Evolutionary conservation across 2,888 invertebrate genomes (phyloP), one percentile per base, ranked within the genome.

Genomic region (Erebia aethiops): DNA sequence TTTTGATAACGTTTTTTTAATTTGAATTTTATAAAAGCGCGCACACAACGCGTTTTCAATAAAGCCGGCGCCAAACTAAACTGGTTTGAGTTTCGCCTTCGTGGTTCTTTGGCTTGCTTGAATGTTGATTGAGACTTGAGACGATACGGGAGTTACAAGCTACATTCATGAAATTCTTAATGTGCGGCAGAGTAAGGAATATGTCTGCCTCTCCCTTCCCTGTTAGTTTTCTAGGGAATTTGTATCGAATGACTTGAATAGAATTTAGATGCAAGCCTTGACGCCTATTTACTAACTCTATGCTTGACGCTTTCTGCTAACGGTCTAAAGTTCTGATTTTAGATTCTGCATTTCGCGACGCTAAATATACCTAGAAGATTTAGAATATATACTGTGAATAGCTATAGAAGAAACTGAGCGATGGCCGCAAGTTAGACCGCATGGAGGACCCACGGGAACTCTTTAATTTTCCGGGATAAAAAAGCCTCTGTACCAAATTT

Each of bases 61-160:
- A 61, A 61, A 56, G 56, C 46, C 65, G 35, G 70, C 67, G 58
- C 67, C 58, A 67, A 67, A 67, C 67, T 67, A 67, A 67, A 67
- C 67, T 49, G 67, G 58, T 46, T 49, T 58, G 10, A 41, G 41
- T 41, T 41, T 41, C 14, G 57, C 11, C 18, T 56, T 56, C 21
- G 58, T 58, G 46, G 66, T 56, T 57, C 56, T 57, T 57, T 21
- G 26, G n/a, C 52, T 57, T 57, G 26, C 52, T 26, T 46, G 54
- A 16, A 16, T 16, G 65, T 54, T 65, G 54, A 56, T 54, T 26
- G 66, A 58, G 57, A 49, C 57, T 58, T 58, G 46, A 58, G 67
- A 58, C 49, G 13, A 43, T 60, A 63, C 14, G 51, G n/a, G 54
- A 63, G 13, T 2, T 21, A 11, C 14, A 35, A 49, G 49, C 49